Base-by-base conservation (phyloP, 2,888 invertebrate species). In the Caenorhabditis zanzibari region DNA sequence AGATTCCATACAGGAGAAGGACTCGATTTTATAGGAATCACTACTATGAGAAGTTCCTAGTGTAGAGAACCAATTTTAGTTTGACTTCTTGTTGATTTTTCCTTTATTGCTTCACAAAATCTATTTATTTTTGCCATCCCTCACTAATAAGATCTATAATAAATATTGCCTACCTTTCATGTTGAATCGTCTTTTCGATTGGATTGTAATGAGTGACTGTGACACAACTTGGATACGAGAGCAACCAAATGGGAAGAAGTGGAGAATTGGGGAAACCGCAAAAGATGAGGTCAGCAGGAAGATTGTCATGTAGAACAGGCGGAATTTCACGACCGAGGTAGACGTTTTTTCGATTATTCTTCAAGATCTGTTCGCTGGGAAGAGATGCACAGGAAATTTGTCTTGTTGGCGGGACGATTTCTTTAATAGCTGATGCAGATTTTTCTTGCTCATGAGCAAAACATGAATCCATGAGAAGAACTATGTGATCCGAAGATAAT, bases 231-330 rank as follows among this genome's bases (percentile, higher is more conserved):
- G 88, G 87, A 73, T 85, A 88, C 3, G 91, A 88, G 68, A 92
- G 88, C 14, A 89, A 86, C 88, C 89, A 92, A 9, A 92, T 68
- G 1, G 90, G 88, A 22, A 91, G 85, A 12, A 92, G 82, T 7
- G 90, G 86, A 38, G 89, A 88, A 28, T 85, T 81, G 12, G 72
- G 56, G 12, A 76, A 59, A 2, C 91, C 91, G 41, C 91, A 84
- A 75, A 92, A 92, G 9, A 92, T 32, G 14, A 92, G 59, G 16
- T 82, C 84, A 24, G 22, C 26, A 3, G 66, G 61, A 0, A 52
- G 58, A 26, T 64, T 73, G 24, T 63, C 24, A 12, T 52, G 68
- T 5, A 79, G 68, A 35, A 32, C 26, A 0, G 63, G 0, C 12
- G 75, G 75, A n/a, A 75, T 64, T 24, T 49, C 35, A 16, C 83